phyloP scores from a whole-genome alignment of 1,140 invertebrate species.

The Caenorhabditis remanei region DNA sequence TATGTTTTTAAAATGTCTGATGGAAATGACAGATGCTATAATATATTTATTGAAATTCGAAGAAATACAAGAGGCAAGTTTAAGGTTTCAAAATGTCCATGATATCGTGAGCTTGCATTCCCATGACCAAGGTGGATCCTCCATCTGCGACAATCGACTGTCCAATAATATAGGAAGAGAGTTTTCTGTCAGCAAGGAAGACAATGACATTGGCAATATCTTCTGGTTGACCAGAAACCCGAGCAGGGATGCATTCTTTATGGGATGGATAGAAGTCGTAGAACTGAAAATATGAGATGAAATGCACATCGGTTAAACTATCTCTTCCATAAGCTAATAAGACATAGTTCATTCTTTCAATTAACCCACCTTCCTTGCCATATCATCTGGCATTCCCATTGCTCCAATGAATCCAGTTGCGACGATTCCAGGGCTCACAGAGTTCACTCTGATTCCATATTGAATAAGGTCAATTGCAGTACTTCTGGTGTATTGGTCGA shows the following conservation, averaged over 20 bases:
- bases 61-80: neutral
- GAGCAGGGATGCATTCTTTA: neutral
- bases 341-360: neutral
- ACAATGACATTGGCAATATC: conserved; percentile 9
- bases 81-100: conserved; percentile 73
- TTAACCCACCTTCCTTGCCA: neutral
- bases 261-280: neutral
- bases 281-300: neutral
- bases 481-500: conserved; percentile 10
- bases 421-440: conserved; percentile 4
- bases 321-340: no score
- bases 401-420: neutral
- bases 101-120: neutral
- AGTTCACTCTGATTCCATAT: neutral
- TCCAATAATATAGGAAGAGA: conserved; percentile 4
- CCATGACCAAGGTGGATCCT: neutral
- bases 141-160: conserved; percentile 1
- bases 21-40: no score
- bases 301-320: no score
- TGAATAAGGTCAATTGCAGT: neutral
- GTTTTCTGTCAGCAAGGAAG: neutral
- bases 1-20: no score
- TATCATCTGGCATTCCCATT: neutral
- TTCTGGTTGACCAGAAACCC: neutral
- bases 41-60: no score